phyloP scores from a whole-genome alignment of 2,888 invertebrate species.

The Megaustenia siamemsis region DNA sequence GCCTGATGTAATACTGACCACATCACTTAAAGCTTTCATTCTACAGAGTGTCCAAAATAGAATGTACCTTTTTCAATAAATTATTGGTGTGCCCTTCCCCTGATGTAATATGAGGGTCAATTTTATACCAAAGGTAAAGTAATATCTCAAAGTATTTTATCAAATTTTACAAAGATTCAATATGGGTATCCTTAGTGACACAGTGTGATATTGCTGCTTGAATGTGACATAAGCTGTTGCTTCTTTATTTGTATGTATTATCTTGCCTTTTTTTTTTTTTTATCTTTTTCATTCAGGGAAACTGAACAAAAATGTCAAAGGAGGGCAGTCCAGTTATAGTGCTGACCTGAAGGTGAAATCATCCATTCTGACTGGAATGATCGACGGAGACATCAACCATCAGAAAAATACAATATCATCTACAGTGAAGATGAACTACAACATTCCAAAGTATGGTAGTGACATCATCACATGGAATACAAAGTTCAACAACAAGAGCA shows the following conservation, averaged over 20 bases:
- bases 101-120: no score
- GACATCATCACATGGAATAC: slow-evolving; percentile 62
- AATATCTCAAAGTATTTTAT: no score
- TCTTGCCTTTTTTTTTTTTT: background rate
- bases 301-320: background rate
- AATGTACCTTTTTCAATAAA: no score
- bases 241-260: background rate
- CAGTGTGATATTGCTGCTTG: no score
- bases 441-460: slow-evolving; percentile 58
- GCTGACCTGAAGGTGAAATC: slow-evolving; percentile 54
- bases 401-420: slow-evolving; percentile 47
- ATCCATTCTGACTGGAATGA: background rate
- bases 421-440: slow-evolving; percentile 62
- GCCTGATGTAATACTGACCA: no score
- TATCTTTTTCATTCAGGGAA: slow-evolving; percentile 28
- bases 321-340: slow-evolving; percentile 46
- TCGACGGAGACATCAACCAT: slow-evolving; percentile 26
- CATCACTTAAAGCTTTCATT: no score
- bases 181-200: no score
- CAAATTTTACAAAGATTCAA: no score
- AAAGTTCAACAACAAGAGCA: slow-evolving; percentile 60
- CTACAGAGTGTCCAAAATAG: no score
- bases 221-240: no score
- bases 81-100: no score
- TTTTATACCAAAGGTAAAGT: no score